phyloP scores from a whole-genome alignment of 53 echinoderm and acorn worm species.

The Temnopleurus reevesii region DNA sequence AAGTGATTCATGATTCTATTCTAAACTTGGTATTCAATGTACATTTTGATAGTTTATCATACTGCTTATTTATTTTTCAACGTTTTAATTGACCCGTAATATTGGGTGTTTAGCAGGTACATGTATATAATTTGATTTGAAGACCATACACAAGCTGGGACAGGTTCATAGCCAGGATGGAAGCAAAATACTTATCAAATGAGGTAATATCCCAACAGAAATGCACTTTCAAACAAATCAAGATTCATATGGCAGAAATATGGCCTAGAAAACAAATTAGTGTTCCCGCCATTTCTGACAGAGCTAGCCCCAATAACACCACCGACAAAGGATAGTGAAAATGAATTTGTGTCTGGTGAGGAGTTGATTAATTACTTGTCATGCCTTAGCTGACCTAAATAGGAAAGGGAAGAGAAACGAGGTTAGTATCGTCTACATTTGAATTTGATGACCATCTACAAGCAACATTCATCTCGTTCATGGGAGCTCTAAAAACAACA shows the following conservation, averaged over 20 bases:
- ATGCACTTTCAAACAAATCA: constrained; percentile 17
- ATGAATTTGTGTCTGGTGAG: neutral
- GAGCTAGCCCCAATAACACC: neutral
- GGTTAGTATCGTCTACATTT: too few relatives aligned
- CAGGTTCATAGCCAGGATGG: neutral
- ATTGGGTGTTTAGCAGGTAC: too few relatives aligned
- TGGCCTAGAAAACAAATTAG: neutral
- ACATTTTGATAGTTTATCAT: too few relatives aligned
- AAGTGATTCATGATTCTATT: too few relatives aligned
- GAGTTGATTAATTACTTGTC: neutral
- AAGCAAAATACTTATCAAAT: neutral
- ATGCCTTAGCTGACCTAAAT: neutral
- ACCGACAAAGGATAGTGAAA: constrained; percentile 21
- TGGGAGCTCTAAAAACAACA: too few relatives aligned
- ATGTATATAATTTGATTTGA: too few relatives aligned
- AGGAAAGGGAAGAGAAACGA: neutral
- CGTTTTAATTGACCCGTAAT: too few relatives aligned
- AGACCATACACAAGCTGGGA: too few relatives aligned
- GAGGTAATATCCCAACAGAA: neutral
- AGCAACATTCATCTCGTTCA: too few relatives aligned
- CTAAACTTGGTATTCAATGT: too few relatives aligned
- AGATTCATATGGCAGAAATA: neutral
- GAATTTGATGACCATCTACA: too few relatives aligned
- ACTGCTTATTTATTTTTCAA: too few relatives aligned
- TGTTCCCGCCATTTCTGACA: neutral